phyloP scores from a whole-genome alignment of 35 echinoderm and acorn worm genomes.

The Lytechinus pictus region DNA sequence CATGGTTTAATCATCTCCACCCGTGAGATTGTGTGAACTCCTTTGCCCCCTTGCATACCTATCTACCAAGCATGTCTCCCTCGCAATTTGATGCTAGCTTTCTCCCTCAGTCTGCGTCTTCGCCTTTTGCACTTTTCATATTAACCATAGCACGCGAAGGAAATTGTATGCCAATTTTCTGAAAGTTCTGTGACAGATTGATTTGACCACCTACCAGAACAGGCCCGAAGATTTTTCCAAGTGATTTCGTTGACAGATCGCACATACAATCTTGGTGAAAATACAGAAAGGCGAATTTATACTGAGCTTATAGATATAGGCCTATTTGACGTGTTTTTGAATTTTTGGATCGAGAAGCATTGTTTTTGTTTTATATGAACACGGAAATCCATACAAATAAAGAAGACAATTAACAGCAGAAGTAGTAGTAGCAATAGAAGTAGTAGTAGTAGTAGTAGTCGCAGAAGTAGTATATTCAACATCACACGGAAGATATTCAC shows the following conservation, averaged over 20 bases:
- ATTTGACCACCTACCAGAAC: constrained; percentile 17
- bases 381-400: too few relatives aligned
- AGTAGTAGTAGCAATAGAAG: too few relatives aligned
- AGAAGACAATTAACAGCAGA: too few relatives aligned
- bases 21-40: background rate
- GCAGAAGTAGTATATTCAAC: too few relatives aligned
- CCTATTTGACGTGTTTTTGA: background rate
- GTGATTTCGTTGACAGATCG: background rate
- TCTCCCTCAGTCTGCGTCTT: background rate
- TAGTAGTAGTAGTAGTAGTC: too few relatives aligned
- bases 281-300: background rate
- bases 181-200: constrained; percentile 18
- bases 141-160: constrained; percentile 16
- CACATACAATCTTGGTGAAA: background rate
- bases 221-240: background rate
- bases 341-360: background rate
- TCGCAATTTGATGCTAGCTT: constrained; percentile 11
- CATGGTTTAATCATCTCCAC: background rate
- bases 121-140: constrained; percentile 16
- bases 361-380: too few relatives aligned
- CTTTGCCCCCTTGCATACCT: background rate
- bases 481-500: too few relatives aligned
- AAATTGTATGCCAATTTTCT: constrained; percentile 13
- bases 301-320: background rate
- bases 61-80: background rate